Evolutionary conservation across 2,888 invertebrate species (phyloP).

Genomic region (Aspidapion aeneum): DNA sequence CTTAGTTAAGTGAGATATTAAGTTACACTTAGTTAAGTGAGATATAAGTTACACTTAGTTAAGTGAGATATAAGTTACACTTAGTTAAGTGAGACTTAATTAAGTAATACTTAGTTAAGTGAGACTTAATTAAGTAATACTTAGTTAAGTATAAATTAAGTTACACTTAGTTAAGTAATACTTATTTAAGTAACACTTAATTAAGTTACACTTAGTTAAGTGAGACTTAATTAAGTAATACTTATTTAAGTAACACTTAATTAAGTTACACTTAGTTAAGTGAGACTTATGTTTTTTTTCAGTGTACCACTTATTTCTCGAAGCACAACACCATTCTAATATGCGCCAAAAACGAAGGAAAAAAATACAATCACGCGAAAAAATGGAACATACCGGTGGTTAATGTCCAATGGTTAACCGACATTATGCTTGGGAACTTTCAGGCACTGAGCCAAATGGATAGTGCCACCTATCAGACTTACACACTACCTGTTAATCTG

Average conservation of each 20-base stretch:
- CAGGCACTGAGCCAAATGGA: slow-evolving; percentile 77
- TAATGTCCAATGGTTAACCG: slow-evolving; percentile 91
- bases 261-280: no score
- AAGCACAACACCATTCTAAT: slow-evolving; percentile 76
- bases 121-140: neutral
- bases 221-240: neutral
- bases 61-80: neutral
- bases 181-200: neutral
- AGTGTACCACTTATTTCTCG: slow-evolving; percentile 72
- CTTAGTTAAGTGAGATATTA: neutral
- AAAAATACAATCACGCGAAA: slow-evolving; percentile 83
- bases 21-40: neutral
- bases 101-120: no score
- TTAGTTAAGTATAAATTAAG: neutral
- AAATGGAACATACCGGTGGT: slow-evolving; percentile 92
- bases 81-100: neutral
- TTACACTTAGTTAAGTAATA: no score
- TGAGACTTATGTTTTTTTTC: slow-evolving; percentile 26
- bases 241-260: neutral
- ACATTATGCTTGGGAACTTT: slow-evolving; percentile 85
- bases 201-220: no score
- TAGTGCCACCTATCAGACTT: slow-evolving; percentile 84
- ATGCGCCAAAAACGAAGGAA: slow-evolving; percentile 79
- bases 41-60: neutral
- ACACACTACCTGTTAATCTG: slow-evolving; percentile 69